Conservation (phyloP, 2,888 invertebrate genomes). For the Malthinus flaveolus region DNA sequence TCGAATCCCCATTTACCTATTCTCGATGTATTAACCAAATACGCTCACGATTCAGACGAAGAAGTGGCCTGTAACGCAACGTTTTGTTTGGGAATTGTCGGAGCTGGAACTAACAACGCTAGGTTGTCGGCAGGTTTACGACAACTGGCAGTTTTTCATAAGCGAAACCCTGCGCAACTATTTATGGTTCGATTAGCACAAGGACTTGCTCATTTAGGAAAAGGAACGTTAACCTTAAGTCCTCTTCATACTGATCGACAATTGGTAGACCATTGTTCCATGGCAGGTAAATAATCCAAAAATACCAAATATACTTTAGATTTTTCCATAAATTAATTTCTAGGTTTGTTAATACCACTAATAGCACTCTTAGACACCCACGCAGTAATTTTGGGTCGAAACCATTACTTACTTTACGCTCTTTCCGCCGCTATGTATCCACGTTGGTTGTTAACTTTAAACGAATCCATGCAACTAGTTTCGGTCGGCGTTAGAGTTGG, state of each 20-base stretch:
- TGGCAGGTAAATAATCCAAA: conserved; percentile 69
- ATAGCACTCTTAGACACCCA: conserved; percentile 47
- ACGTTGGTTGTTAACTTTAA: conserved; percentile 95
- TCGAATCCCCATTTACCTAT: conserved; percentile 96
- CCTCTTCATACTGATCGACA: conserved; percentile 96
- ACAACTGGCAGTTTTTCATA: conserved; percentile 95
- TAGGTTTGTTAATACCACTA: conserved; percentile 47
- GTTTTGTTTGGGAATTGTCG: conserved; percentile 95
- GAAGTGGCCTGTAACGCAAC: conserved; percentile 98
- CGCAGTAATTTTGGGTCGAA: conserved; percentile 75
- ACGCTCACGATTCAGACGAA: conserved; percentile 95
- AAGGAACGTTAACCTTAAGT: conserved; percentile 94
- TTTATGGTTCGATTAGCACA: conserved; percentile 98
- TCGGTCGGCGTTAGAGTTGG: conserved; percentile 91
- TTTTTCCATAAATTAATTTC: conserved; percentile 56
- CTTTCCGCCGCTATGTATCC: conserved; percentile 97
- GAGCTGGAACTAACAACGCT: conserved; percentile 84
- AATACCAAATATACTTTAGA: not conserved
- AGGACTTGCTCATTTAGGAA: conserved; percentile 95
- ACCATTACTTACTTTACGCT: conserved; percentile 92
- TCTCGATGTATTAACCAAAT: conserved; percentile 96
- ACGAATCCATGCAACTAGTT: conserved; percentile 88
- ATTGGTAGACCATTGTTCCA: conserved; percentile 89
- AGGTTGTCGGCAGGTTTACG: conserved; percentile 96
- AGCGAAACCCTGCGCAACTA: conserved; percentile 92